Conservation (phyloP, 1,140 invertebrate genomes). For the Babylonia areolata region DNA sequence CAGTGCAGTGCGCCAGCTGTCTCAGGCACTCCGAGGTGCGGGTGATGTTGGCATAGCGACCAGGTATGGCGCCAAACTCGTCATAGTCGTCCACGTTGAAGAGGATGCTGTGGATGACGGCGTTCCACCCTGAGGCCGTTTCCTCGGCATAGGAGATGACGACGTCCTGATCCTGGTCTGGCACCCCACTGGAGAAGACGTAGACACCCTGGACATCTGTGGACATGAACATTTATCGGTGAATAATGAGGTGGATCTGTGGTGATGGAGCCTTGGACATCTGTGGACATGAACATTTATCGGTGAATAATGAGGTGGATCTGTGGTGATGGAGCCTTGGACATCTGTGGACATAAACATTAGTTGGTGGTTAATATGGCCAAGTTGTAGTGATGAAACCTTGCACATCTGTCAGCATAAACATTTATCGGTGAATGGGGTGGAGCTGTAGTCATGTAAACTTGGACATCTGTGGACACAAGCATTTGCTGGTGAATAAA, state of each 20-base stretch:
- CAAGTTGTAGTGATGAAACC: too few relatives aligned
- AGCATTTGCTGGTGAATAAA: too few relatives aligned
- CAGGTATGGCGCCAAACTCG: constrained; percentile 73
- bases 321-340: too few relatives aligned
- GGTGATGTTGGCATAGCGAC: constrained; percentile 76
- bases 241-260: too few relatives aligned
- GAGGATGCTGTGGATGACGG: constrained; percentile 72
- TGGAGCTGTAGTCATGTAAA: too few relatives aligned
- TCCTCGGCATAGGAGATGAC: constrained; percentile 72
- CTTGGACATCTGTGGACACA: too few relatives aligned
- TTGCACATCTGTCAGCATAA: constrained; percentile 64
- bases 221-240: constrained; percentile 40
- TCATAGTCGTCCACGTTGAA: constrained; percentile 77
- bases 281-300: constrained; percentile 54
- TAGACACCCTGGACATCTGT: constrained; percentile 74
- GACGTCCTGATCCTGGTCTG: constrained; percentile 73
- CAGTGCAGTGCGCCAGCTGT: constrained; percentile 72
- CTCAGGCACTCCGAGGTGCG: constrained; percentile 73
- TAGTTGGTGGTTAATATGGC: too few relatives aligned
- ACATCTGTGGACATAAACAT: constrained; percentile 58
- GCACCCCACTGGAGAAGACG: constrained; percentile 76
- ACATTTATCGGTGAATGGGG: too few relatives aligned
- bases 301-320: too few relatives aligned
- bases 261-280: constrained; percentile 74
- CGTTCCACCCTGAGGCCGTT: constrained; percentile 59